Evolutionary conservation across 2,888 invertebrate genomes (phyloP), one percentile per base, ranked within the genome.

Genomic region (Coecobrya sp.): DNA sequence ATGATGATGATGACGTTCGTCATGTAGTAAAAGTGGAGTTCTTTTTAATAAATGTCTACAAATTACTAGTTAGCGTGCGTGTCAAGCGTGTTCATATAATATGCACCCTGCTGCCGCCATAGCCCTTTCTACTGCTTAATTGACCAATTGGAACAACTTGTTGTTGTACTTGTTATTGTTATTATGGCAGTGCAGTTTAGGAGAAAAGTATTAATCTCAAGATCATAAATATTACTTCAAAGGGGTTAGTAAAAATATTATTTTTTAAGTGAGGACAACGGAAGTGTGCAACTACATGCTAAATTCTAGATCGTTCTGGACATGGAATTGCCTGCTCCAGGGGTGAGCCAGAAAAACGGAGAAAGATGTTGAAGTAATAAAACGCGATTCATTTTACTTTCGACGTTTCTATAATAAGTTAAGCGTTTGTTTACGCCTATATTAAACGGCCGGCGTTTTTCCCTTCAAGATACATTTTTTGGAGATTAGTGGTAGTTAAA

Each of bases 21-120:
- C 42, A 25, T 49, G 49, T 76, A 25, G n/a, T 27, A 49, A 73
- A 76, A 22, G 45, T 76, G 22, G 76, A 76, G 76, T 3, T 5
- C 25, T 45, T 59, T 73, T 76, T 76, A 55, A 81, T 73, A 82
- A 82, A 49, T 55, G 45, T 59, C 22, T 59, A 89, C 70, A 89
- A 89, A 89, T 84, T 89, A 73, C 70, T n/a, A 45, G 73, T 89
- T 89, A 36, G 84, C 89, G 82, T 88, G 88, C 19, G 7, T 76
- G 76, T 49, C 76, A 76, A 76, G 76, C 25, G 19, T 25, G 73
- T 73, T 73, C 45, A 22, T 45, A n/a, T 73, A 45, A 73, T 73
- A 73, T 45, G 73, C 73, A 73, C 45, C 73, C 68, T 68, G 30
- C 36, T 4, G 70, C 42, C 70, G 13, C 8, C 30, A 73, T 30